Evolutionary conservation across 2,888 invertebrate species (phyloP).

Genomic region (Lagria hirta): DNA sequence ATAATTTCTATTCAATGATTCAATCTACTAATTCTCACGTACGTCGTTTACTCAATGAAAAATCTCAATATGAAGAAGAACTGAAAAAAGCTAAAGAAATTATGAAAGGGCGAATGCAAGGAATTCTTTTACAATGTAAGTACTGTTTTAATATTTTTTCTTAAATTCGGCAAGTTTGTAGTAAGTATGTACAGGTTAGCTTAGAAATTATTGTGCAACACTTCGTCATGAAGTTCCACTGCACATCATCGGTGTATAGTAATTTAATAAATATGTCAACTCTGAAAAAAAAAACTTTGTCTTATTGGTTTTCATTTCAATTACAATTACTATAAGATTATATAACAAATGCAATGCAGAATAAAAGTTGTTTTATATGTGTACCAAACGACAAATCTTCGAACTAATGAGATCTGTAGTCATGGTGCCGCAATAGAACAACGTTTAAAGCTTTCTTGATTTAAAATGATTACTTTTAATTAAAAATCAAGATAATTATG

Average conservation of each 20-base stretch:
- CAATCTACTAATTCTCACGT: conserved; percentile 94
- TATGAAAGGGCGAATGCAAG: conserved; percentile 81
- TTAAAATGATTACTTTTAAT: no score
- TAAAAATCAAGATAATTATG: no score
- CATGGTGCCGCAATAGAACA: no score
- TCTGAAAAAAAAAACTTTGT: conserved; percentile 6
- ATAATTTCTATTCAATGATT: conserved; percentile 93
- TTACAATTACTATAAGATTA: no score
- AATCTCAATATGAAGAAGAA: conserved; percentile 85
- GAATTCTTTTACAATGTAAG: conserved; percentile 90
- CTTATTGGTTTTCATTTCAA: no score
- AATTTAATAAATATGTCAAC: conserved; percentile 17
- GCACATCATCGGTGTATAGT: conserved; percentile 19
- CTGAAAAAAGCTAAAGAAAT: conserved; percentile 80
- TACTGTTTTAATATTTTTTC: conserved; percentile 44
- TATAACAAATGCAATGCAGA: no score
- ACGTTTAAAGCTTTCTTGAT: no score
- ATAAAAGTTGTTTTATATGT: no score
- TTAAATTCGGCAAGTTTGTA: conserved; percentile 23
- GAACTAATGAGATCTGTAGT: no score
- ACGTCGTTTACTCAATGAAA: conserved; percentile 80
- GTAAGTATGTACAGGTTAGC: conserved; percentile 22
- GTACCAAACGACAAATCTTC: no score
- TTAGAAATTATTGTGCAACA: conserved; percentile 15
- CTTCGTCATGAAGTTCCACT: conserved; percentile 10